Evolutionary conservation across 2,113 vertebrate genomes (phyloP), one percentile per base, ranked within the genome.

Genomic region (Stigmatopora argus): DNA sequence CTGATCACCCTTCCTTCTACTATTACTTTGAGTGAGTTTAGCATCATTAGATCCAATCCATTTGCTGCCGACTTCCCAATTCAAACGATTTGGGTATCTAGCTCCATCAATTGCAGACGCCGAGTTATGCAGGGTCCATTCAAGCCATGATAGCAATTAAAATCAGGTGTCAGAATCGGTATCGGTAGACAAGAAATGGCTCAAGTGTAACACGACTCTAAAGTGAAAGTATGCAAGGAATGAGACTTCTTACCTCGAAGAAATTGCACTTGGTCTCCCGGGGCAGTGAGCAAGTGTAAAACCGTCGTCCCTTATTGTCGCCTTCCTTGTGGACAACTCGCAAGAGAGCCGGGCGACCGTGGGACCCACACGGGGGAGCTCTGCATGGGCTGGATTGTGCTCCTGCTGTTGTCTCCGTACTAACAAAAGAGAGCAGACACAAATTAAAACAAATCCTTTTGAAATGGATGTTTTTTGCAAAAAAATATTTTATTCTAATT

Each of bases 241-340:
- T 13, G 17, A 12, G 34, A 59, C 18, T 46, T 85, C 89, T 5
- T 88, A 99, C 96, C 87, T 96, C 67, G 71, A 98, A 98, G 86
- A 93, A 95, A 73, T 91, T 86, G 62, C 96, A 99, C 1, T 69
- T 91, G 5, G 72, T 81, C 73, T 90, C 90, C 67, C 83, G 74
- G 56, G 93, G 93, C n/a, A 95, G 84, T 26, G 96, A 83, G 78
- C 96, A 98, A 62, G 83, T 67, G 21, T 94, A 96, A 80, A 98
- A 98, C 65, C 78, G 90, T 10, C 96, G 91, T 78, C 94, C 95
- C 69, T 93, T 94, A 88, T 97, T 97, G 58, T 91, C 91, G 7
- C 96, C 95, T 0, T 90, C 88, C 77, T 97, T 98, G 75, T 80
- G 92, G 64, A 97, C 94, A 63, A 93, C 79, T 51, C 91, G 84